phyloP scores from a whole-genome alignment of 2,797 vertebrate species.

The Alca torda region DNA sequence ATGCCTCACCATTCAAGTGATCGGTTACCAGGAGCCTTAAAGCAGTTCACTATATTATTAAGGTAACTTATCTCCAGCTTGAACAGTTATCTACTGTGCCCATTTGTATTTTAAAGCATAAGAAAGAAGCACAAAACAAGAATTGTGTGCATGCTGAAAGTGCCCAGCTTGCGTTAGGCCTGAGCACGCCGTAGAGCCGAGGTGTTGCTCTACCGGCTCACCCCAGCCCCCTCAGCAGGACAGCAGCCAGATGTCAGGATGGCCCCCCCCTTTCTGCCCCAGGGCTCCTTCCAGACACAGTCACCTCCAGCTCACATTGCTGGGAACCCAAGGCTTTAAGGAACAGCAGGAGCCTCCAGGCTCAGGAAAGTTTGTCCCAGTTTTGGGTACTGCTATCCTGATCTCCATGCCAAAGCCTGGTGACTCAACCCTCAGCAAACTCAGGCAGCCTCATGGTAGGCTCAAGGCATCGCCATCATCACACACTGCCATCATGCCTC shows the following conservation, averaged over 20 bases:
- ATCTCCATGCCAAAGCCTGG: not conserved
- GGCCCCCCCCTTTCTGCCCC: not conserved
- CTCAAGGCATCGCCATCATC: not conserved
- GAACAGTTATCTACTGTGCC: rapidly evolving
- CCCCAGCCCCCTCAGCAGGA: not conserved
- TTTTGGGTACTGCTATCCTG: not conserved
- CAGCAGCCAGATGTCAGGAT: not conserved
- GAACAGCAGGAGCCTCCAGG: not conserved
- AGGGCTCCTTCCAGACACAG: not conserved
- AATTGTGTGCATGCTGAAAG: not conserved
- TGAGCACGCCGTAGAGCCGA: not conserved
- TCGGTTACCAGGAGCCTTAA: constrained; percentile 78
- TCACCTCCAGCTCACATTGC: not conserved
- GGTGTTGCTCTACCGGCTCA: not conserved
- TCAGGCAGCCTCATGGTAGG: not conserved
- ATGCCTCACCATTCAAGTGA: constrained; percentile 68
- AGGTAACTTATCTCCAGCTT: constrained; percentile 73
- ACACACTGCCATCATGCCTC: not conserved
- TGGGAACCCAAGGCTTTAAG: not conserved
- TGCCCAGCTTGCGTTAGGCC: not conserved
- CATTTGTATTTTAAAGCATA: not conserved
- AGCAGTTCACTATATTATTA: constrained; percentile 87
- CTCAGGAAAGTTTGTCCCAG: rapidly evolving
- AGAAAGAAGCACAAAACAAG: not conserved
- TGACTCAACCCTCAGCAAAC: not conserved